Conservation (phyloP, 1,140 invertebrate genomes). For the Gonioctena quinquepunctata region DNA sequence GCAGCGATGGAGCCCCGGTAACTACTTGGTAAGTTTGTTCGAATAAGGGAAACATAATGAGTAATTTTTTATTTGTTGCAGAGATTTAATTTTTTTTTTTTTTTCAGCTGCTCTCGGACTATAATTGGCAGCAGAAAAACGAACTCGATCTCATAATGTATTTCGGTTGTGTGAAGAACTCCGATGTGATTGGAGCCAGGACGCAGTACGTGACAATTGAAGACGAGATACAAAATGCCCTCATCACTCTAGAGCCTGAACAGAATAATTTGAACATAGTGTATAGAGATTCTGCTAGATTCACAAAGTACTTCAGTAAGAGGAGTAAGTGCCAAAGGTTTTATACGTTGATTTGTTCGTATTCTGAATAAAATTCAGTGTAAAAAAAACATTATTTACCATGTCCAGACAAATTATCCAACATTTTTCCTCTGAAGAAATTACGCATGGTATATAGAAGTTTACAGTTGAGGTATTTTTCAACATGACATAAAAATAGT, state of each 20-base stretch:
- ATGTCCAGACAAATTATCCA: neutral
- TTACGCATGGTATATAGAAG: neutral
- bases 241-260: conserved; percentile 60
- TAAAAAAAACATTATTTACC: neutral
- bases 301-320: conserved; percentile 51
- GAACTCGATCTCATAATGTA: conserved; percentile 64
- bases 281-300: conserved; percentile 66
- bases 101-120: conserved; percentile 54
- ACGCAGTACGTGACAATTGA: conserved; percentile 61
- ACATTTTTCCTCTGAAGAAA: neutral
- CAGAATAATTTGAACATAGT: conserved; percentile 72
- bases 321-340: conserved; percentile 47
- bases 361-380: conserved; percentile 43
- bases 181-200: conserved; percentile 53
- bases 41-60: no score
- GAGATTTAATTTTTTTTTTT: conserved; percentile 1
- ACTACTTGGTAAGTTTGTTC: conserved; percentile 61
- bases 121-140: conserved; percentile 56
- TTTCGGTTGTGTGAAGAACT: conserved; percentile 57
- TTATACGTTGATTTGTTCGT: conserved; percentile 51
- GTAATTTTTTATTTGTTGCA: no score
- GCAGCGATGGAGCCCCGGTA: conserved; percentile 69
- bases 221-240: conserved; percentile 53
- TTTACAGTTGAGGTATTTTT: no score
- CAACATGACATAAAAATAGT: no score